Evolutionary conservation across 2,888 invertebrate genomes (phyloP).

Genomic region (Drosophila quasianomalipes): DNA sequence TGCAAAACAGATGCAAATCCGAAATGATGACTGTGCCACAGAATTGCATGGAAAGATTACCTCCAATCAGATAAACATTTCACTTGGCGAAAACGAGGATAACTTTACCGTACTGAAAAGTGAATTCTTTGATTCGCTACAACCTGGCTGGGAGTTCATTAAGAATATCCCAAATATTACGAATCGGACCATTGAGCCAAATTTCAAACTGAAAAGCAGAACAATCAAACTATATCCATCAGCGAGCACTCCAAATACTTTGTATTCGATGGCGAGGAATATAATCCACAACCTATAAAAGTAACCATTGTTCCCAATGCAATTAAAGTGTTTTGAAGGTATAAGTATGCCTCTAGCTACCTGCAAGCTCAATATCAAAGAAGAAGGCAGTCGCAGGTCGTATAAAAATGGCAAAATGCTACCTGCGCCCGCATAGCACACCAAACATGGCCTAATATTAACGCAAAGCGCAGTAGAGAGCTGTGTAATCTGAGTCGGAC

Average conservation of each 20-base stretch:
- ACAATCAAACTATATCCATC: slow-evolving; percentile 71
- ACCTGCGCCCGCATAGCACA: no score
- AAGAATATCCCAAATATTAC: slow-evolving; percentile 63
- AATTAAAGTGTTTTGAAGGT: slow-evolving; percentile 87
- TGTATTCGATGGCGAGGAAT: slow-evolving; percentile 95
- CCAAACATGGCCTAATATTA: no score
- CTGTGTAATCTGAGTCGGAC: no score
- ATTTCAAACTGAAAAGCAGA: slow-evolving; percentile 65
- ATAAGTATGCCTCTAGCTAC: no score
- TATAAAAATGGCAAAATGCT: background rate
- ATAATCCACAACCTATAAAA: slow-evolving; percentile 93
- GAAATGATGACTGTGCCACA: slow-evolving; percentile 62
- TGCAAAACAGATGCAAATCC: slow-evolving; percentile 9
- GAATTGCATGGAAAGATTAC: slow-evolving; percentile 55
- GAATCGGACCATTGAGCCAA: slow-evolving; percentile 51
- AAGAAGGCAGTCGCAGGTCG: slow-evolving; percentile 22
- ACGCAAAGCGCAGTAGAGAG: no score
- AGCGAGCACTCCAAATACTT: slow-evolving; percentile 83
- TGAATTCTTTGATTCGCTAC: slow-evolving; percentile 63
- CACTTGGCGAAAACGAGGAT: slow-evolving; percentile 77
- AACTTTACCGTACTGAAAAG: slow-evolving; percentile 81
- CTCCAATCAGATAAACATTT: slow-evolving; percentile 75
- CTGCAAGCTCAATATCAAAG: no score
- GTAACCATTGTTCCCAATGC: slow-evolving; percentile 92
- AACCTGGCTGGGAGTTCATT: slow-evolving; percentile 73